Base-by-base conservation (phyloP, 2,797 vertebrate genomes). In the Heteromormyrus szaboi region DNA sequence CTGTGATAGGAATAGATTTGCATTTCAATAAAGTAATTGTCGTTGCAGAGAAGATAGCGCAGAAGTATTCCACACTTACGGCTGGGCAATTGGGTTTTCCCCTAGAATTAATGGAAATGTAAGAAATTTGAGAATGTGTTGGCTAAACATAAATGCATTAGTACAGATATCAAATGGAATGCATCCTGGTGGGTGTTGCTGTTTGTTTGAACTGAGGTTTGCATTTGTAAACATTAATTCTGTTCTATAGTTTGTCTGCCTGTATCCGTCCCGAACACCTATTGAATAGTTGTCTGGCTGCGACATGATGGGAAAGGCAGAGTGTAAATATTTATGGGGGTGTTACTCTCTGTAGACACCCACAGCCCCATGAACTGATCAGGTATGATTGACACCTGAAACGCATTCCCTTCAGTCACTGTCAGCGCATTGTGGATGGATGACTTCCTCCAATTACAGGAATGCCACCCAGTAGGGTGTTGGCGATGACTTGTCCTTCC, bases 201-300 rank as follows among this genome's bases (percentile, higher is more conserved):
- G 85, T 56, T 86, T 59, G 50, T 19, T 37, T 37, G 29, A 37
- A 56, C 22, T 84, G 29, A 8, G 51, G 14, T 56, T 86, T 86
- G 29, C 51, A 59, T 54, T 14, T 86, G 51, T 56, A 86, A 86
- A 53, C 29, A 53, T 54, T n/a, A 56, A 25, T 33, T 33, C n/a
- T 41, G 85, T 59, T 19, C 53, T n/a, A 56, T 4, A 37, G 85
- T 86, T 54, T 86, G 83, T 29, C 48, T 85, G 48, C n/a, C n/a
- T 29, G 46, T 50, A 51, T 84, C 22, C 4, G 22, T 84, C 12
- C 14, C 29, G 2, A 86, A 81, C 53, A 89, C 48, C 76, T 89
- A 76, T 90, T 87, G 68, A 41, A 79, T 88, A 46, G 48, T 81
- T 25, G 51, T 91, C 85, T 59, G 87, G 81, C 81, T 51, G 8